A percentile compares a stretch with the other conserved stretches of the same genome.
Conservation (phyloP, 2,797 vertebrate genomes). For the Gadopsis bispinosus region DNA sequence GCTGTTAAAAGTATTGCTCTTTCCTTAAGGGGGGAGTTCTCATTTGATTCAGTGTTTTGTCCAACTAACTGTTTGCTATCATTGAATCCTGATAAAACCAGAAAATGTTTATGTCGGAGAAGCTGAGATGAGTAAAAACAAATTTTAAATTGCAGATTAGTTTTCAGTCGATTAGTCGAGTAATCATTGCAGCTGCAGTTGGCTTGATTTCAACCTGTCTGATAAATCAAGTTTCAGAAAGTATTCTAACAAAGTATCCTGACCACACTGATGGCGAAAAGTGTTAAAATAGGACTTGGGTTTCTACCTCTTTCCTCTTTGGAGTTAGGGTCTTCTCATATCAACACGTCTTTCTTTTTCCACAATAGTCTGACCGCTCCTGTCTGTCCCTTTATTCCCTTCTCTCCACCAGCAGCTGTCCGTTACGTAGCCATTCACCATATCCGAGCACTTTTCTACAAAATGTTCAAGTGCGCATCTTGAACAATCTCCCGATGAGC, state of each 20-base stretch:
- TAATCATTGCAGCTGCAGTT: not conserved
- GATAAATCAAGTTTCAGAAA: not conserved
- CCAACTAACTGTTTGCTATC: not conserved
- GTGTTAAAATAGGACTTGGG: not conserved
- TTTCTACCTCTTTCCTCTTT: not conserved
- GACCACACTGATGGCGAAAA: not conserved
- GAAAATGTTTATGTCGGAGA: not conserved
- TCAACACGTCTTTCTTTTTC: not conserved
- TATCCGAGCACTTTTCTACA: conserved; percentile 16
- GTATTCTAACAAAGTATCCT: not conserved
- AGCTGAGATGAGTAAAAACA: not conserved
- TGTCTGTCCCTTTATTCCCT: not conserved
- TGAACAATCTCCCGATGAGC: conserved; percentile 56
- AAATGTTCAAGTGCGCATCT: conserved; percentile 20
- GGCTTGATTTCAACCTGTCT: not conserved
- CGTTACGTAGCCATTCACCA: not conserved
- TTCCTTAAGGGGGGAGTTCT: not conserved
- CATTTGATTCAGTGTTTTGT: not conserved
- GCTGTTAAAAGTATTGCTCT: too few relatives aligned
- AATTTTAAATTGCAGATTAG: not conserved
- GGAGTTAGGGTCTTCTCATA: not conserved
- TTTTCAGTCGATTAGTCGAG: not conserved
- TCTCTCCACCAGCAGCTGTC: conserved; percentile 1
- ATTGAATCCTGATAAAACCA: not conserved
- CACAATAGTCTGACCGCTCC: not conserved